Conservation (phyloP, 2,113 vertebrate species). For the Indicator indicator region DNA sequence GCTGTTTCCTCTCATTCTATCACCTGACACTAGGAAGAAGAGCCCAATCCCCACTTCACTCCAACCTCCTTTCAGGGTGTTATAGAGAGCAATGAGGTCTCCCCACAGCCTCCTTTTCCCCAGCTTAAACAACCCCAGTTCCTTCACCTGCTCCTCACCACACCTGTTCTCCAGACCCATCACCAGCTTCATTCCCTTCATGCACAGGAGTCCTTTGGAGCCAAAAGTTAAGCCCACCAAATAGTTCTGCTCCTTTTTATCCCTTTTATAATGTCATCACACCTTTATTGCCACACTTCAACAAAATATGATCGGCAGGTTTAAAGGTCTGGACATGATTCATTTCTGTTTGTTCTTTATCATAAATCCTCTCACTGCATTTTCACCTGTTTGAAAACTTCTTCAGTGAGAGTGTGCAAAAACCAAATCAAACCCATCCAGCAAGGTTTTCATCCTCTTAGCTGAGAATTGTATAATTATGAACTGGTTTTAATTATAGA, state of each 20-base stretch:
- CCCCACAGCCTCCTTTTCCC: too few relatives aligned
- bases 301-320: background rate
- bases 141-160: too few relatives aligned
- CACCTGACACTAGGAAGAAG: too few relatives aligned
- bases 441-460: background rate
- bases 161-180: background rate
- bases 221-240: background rate
- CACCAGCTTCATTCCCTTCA: background rate
- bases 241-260: background rate
- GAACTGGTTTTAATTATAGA: background rate
- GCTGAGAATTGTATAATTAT: background rate
- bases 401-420: background rate
- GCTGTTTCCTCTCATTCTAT: too few relatives aligned
- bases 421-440: background rate
- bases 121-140: too few relatives aligned
- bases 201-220: background rate
- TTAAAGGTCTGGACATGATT: slow-evolving; percentile 5
- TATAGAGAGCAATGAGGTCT: too few relatives aligned
- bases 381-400: background rate
- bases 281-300: background rate
- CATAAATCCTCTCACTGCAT: background rate
- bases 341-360: background rate
- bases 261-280: background rate
- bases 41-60: too few relatives aligned
- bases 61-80: too few relatives aligned